Evolutionary conservation across 2,888 invertebrate species (phyloP), one percentile per base, ranked within the genome.

Genomic region (Stratiomys singularior): DNA sequence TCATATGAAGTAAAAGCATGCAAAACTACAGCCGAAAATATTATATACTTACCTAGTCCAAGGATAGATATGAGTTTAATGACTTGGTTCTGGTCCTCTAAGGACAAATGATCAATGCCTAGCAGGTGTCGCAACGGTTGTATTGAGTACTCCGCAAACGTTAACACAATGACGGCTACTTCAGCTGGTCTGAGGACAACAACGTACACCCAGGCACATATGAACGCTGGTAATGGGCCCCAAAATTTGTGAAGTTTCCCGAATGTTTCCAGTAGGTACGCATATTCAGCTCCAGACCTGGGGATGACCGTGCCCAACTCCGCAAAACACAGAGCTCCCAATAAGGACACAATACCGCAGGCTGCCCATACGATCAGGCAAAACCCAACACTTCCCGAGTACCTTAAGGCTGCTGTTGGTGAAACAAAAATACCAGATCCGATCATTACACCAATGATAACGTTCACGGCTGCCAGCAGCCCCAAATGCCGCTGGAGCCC

Each of bases 341-440:
- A 87, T 83, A 95, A 88, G 11, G 95, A 94, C 79, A 96, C 90
- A 2, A 93, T 82, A 76, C 96, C 96, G 81, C 94, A 94, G 11
- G 91, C 86, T 1, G 90, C 88, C 96, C 96, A 96, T 74, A 96
- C 89, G 28, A 95, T 87, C 5, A 96, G 87, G 82, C 94, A 93
- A 83, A 94, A 88, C 1, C 92, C 96, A 1, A 96, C 91, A 5
- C 95, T 96, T 47, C 95, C 95, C 0, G 94, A 92, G 81, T 92
- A 89, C 81, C 90, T 87, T 44, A 95, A 87, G 0, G 96, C 95
- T 5, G 92, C 92, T 2, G 93, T 90, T 1, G 96, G 94, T 0
- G 95, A 94, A 5, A 96, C 92, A 84, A 96, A 96, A 80, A 96
- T 95, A 76, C 96, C 96, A 9, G 95, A 95, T 60, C 96, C 96